Base-by-base conservation (phyloP, 1,140 invertebrate species). In the Brachionus sp. region DNA sequence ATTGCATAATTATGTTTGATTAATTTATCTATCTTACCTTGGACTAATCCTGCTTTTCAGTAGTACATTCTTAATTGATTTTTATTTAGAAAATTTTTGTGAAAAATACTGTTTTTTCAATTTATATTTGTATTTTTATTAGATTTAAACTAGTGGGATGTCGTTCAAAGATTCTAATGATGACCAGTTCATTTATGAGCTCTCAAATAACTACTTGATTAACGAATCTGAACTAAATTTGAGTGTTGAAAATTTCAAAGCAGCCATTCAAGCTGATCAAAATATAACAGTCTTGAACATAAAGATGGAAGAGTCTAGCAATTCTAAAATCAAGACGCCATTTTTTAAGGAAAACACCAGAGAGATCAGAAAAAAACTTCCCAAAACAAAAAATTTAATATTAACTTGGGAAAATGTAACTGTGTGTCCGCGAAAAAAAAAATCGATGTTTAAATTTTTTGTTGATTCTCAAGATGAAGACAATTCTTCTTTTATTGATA, bases 211-310 rank as follows among this genome's bases (percentile, higher is more conserved):
- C 13, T 70, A 70, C 37, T 39, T 70, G 2, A 39, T 70, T 12
- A 70, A 70, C 33, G 33, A 70, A 70, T 16, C 13, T 39, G 66
- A 70, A n/a, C 16, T 70, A 7, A 39, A 70, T 39, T 39, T 23
- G 19, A 70, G 37, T 39, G 66, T 70, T 16, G 66, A 39, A 39
- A 37, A 70, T 39, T 42, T 39, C 16, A 70, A 70, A 37, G 37
- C 16, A 70, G 16, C 12, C 33, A 35, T 37, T 16, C 35, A 37
- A 39, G 39, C n/a, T 39, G 66, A 70, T 39, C 33, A 70, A 39
- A 70, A 70, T 39, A 70, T 70, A 19, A 70, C 66, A 42, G 66
- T 70, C 37, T n/a, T 70, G 6, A 70, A 70, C 37, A 70, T 70
- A 37, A 70, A 70, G 19, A 70, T 70, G 66, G 16, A 70, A 9